A percentile compares a stretch with the other conserved stretches of the same genome.
Conservation (phyloP, 2,113 vertebrate genomes). For the zebrafish (Danio rerio) region GRCz12tu NC_133196.1:40211501-40212000, state of each 20-base stretch:
- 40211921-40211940: neutral
- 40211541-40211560: slow-evolving; percentile 19
- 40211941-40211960: neutral
- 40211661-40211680: slow-evolving; percentile 1
- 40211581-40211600: neutral
- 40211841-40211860: slow-evolving; percentile 22
- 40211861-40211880: neutral
- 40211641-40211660: slow-evolving; percentile 24
- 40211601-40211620: neutral
- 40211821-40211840: slow-evolving; percentile 3
- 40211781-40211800: slow-evolving; percentile 57
- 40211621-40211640: slow-evolving; percentile 7
- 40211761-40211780: slow-evolving; percentile 95
- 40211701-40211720: slow-evolving; percentile 96
- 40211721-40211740: slow-evolving; percentile 97
- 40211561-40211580: neutral
- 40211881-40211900: slow-evolving; percentile 13
- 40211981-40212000: slow-evolving; percentile 1
- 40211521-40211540: neutral
- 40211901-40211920: neutral
- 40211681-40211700: slow-evolving; percentile 76
- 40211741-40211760: slow-evolving; percentile 95
- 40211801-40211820: slow-evolving; percentile 51
- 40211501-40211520: slow-evolving; percentile 3
- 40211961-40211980: neutral